Percentiles rank a stretch among this genome's conserved stretches.
These are phyloP conservation scores for Nymphalis urticae DNA, from an alignment of 2,888 invertebrate species.

Conservation along the genomic window DNA sequence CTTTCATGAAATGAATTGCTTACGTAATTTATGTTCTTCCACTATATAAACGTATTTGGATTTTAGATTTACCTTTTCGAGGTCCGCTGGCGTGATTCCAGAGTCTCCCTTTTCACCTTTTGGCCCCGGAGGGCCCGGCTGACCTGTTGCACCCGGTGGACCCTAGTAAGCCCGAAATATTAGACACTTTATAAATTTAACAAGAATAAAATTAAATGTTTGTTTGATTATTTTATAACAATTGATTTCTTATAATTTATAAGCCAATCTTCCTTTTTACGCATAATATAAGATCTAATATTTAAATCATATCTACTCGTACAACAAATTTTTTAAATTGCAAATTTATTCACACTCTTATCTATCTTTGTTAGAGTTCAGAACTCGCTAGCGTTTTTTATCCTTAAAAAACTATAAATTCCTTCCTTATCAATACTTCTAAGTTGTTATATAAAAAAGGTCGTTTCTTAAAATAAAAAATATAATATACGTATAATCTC, in stretches of 20 bases:
- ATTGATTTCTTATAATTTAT: no score
- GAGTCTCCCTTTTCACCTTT: constrained; percentile 90
- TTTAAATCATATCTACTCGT: no score
- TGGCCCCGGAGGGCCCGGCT: constrained; percentile 81
- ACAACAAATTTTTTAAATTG: no score
- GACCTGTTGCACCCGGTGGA: constrained; percentile 85
- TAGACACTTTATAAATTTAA: constrained; percentile 34
- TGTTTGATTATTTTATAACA: background rate
- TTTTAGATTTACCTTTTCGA: constrained; percentile 65
- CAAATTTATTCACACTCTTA: no score
- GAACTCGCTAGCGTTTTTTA: no score
- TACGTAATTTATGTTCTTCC: constrained; percentile 30
- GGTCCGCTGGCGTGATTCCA: constrained; percentile 60
- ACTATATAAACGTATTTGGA: constrained; percentile 28
- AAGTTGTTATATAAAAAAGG: no score
- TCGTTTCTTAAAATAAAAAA: background rate
- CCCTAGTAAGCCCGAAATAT: constrained; percentile 75
- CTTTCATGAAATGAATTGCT: constrained; percentile 49
- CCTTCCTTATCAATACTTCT: no score
- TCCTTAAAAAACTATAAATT: no score
- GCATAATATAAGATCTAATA: no score
- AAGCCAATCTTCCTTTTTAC: no score
- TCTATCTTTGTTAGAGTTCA: no score
- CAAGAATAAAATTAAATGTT: constrained; percentile 12
- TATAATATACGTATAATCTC: constrained; percentile 20